Conservation (phyloP, 2,888 invertebrate species). For the Epirrhoe alternata region DNA sequence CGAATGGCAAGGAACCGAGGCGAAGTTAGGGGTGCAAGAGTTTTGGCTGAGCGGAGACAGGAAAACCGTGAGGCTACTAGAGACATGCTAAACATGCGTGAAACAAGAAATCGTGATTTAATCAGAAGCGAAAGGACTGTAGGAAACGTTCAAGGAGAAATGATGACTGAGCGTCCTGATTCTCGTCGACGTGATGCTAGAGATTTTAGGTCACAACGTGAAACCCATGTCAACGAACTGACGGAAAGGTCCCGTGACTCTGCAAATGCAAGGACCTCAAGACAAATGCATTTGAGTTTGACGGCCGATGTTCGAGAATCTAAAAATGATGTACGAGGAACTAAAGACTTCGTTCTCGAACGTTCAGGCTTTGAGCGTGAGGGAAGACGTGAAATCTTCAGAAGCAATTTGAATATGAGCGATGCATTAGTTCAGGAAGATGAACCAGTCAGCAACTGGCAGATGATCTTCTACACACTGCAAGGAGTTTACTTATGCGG, state of each 20-base stretch:
- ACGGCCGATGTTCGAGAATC: conserved; percentile 21
- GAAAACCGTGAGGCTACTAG: conserved; percentile 4
- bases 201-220: conserved; percentile 10
- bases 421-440: conserved; percentile 36
- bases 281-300: conserved; percentile 10
- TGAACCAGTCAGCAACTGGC: conserved; percentile 56
- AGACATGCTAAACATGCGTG: conserved; percentile 7
- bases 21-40: conserved; percentile 5
- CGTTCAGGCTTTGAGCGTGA: conserved; percentile 10
- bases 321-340: conserved; percentile 17
- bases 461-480: conserved; percentile 66
- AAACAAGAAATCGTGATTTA: conserved; percentile 6
- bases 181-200: conserved; percentile 15
- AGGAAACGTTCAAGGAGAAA: conserved; percentile 13
- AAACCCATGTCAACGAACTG: conserved; percentile 12
- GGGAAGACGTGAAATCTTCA: conserved; percentile 42
- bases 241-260: conserved; percentile 11
- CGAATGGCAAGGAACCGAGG: conserved; percentile 3
- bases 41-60: conserved; percentile 11
- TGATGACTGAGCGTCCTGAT: conserved; percentile 1
- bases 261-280: conserved; percentile 12
- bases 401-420: conserved; percentile 35
- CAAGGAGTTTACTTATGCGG: conserved; percentile 69
- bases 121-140: conserved; percentile 27
- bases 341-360: conserved; percentile 19